Evolutionary conservation across 2,797 vertebrate species (phyloP).

Genomic region (Rhadinocentrus ornatus): DNA sequence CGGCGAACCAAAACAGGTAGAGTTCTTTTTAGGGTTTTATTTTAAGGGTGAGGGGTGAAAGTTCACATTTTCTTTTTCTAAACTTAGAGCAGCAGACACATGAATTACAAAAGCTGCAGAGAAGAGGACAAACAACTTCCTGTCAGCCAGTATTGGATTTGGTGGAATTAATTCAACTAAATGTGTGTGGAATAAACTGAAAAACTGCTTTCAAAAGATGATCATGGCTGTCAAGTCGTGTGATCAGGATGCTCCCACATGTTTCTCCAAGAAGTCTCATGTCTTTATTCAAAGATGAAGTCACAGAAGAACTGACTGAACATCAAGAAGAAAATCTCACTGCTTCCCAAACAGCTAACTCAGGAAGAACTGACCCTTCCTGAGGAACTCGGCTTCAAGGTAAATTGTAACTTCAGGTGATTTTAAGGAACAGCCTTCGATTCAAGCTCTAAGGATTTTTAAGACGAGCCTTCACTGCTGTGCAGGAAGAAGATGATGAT

Average conservation of each 20-base stretch:
- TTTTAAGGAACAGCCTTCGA: too few species aligned
- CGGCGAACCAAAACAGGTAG: slow-evolving; percentile 88
- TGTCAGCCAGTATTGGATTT: not conserved
- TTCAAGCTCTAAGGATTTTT: too few species aligned
- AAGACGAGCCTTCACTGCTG: not conserved
- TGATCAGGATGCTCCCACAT: not conserved
- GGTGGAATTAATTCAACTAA: not conserved
- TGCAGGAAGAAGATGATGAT: not conserved
- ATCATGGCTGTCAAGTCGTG: not conserved
- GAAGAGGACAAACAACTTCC: not conserved
- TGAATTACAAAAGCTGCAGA: not conserved
- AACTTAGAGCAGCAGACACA: not conserved
- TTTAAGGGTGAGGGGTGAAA: slow-evolving; percentile 73
- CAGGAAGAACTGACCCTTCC: not conserved
- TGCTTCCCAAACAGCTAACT: not conserved
- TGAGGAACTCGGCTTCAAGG: not conserved
- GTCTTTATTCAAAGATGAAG: not conserved
- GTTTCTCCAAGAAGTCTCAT: not conserved
- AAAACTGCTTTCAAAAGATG: not conserved
- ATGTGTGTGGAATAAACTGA: not conserved
- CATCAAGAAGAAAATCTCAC: not conserved
- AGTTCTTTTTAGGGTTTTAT: slow-evolving; percentile 51
- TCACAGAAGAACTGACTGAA: not conserved
- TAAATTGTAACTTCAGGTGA: not conserved
- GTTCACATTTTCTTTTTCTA: slow-evolving; percentile 80